Evolutionary conservation across 2,888 invertebrate genomes (phyloP), one percentile per base, ranked within the genome.

Genomic region (Branchipolynoe longqiensis): DNA sequence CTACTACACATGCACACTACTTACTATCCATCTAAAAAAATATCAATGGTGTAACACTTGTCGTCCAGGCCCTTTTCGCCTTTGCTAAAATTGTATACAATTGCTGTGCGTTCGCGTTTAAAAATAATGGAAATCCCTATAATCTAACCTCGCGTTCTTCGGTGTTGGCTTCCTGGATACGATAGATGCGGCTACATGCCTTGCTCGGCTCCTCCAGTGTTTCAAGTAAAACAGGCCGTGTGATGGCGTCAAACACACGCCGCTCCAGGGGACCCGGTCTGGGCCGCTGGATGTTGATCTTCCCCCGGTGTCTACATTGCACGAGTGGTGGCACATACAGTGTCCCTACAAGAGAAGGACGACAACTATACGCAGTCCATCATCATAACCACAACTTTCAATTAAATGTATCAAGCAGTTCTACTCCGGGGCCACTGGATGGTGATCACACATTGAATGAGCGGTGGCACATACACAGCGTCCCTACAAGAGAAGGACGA

Each of bases 181-280:
- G n/a, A n/a, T n/a, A n/a, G n/a, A n/a, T n/a, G 28, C 40, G 54
- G 25, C 84, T 36, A 36, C 86, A 86, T 25, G n/a, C 25, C 14
- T 73, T 33, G 28, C 36, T 40, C 3, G 54, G 40, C n/a, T 85
- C 82, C 0, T 87, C 38, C n/a, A 87, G 12, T 38, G 48, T 62
- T 22, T 86, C 74, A 6, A 38, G 85, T 22, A 82, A 48, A 58
- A 87, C 28, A 6, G 86, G 86, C 36, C 73, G 62, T 28, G 86
- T 85, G 38, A 87, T 69, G 3, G 84, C 86, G 31, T 85, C 86
- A n/a, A 87, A 56, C 28, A 85, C 59, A 3, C 86, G 83, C 22
- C 87, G 69, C 41, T 83, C 78, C 25, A 84, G 33, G 28, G 58
- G 64, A 14, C 73, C 81, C 18, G 85, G 85, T 59, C 81, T 41